Evolutionary conservation across 2,797 vertebrate genomes (phyloP), one percentile per base, ranked within the genome.

Genomic region (Sebastes melanostomus): DNA sequence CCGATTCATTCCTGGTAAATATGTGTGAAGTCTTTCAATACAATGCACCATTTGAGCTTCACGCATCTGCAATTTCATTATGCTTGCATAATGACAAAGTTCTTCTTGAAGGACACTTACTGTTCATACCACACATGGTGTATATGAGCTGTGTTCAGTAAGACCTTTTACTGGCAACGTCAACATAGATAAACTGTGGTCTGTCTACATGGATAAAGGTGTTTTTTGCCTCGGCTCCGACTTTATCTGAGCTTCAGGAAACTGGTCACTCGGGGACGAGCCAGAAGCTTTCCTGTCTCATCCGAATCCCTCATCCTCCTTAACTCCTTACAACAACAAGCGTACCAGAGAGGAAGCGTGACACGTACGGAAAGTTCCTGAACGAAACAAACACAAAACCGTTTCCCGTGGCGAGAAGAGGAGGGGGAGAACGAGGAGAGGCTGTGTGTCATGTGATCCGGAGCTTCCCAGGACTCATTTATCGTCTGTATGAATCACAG

Each of bases 341-440:
- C 1, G 20, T 5, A 27, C 13, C 70, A 50, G 79, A 82, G 77
- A 92, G 93, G 92, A 94, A 95, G 86, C 74, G 6, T 91, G 91
- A 91, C 92, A 90, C 70, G 58, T 60, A 90, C 52, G 90, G 93
- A 95, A 93, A 92, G 89, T 92, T 94, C 87, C 88, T 56, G 71
- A 72, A 61, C 6, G 27, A 76, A 70, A 78, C 59, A 75, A 90
- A 89, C 86, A 81, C 59, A 71, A 80, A 81, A 8, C 77, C 0
- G 79, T 76, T 91, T 93, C 89, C 88, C 61, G 76, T 80, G n/a
- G 54, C 50, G 27, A 30, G 27, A 22, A 29, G 30, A 30, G 20
- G 29, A 25, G 36, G 70, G 34, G 54, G 36, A 10, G 66, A 50
- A 3, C 1, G 4, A 22, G 42, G 22, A 24, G 29, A 79, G 72